phyloP scores from a whole-genome alignment of 35 echinoderm and acorn worm species.

The Acanthaster planci region DNA sequence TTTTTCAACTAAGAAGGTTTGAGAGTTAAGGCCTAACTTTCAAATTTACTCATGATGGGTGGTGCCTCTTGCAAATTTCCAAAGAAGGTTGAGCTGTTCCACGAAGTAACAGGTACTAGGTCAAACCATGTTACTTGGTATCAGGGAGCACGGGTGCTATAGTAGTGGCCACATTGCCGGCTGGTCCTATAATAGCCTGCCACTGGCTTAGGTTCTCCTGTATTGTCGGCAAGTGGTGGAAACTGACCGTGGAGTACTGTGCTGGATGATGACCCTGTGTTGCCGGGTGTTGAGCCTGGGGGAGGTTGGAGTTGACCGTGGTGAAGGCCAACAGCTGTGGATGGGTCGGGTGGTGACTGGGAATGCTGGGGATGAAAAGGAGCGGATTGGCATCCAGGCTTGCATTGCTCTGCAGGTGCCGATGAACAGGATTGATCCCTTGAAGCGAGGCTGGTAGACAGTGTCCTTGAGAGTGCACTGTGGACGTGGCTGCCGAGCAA shows the following conservation, averaged over 20 bases:
- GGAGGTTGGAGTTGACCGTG: background rate
- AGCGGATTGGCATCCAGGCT: background rate
- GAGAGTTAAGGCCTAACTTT: too few relatives aligned
- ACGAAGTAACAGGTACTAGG: too few relatives aligned
- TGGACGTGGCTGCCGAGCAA: background rate
- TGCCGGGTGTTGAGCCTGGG: background rate
- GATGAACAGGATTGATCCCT: background rate
- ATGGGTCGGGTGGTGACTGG: background rate
- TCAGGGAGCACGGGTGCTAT: background rate
- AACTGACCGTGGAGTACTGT: slow-evolving; percentile 8
- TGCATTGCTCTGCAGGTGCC: background rate
- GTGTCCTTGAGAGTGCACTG: background rate
- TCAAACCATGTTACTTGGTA: background rate
- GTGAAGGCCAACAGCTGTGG: background rate
- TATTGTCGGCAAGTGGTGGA: slow-evolving; percentile 30
- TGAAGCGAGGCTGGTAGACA: background rate
- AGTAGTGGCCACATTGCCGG: background rate
- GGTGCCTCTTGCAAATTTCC: too few relatives aligned
- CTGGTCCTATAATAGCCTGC: background rate
- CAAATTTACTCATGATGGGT: too few relatives aligned
- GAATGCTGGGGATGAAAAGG: background rate
- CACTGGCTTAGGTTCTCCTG: slow-evolving; percentile 43
- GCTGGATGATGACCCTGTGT: background rate
- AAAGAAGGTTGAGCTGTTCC: too few relatives aligned
- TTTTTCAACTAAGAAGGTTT: too few relatives aligned